Conservation (phyloP, 2,113 vertebrate species). For the Cinclus mexicanus region DNA sequence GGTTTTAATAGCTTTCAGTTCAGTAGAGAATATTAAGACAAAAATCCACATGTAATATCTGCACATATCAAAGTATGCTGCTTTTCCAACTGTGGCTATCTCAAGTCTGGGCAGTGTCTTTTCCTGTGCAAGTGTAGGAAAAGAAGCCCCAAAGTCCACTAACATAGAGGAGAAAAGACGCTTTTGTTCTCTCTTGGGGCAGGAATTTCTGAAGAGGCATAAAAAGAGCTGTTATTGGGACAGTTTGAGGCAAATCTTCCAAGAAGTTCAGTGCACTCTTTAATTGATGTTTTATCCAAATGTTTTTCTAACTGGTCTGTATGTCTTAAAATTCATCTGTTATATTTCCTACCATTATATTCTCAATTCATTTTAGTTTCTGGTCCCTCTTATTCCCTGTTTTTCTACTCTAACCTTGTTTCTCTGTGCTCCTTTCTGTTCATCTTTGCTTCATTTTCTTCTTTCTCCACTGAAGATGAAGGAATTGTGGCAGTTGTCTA, state of each 20-base stretch:
- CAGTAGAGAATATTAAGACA: not conserved
- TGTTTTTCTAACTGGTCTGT: not conserved
- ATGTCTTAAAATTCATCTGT: not conserved
- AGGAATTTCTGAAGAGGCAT: not conserved
- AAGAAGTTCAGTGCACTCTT: not conserved
- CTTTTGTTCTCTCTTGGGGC: not conserved
- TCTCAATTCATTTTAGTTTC: not conserved
- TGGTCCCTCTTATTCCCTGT: not conserved
- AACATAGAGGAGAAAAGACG: not conserved
- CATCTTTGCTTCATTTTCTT: not conserved
- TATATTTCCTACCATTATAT: not conserved
- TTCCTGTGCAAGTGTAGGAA: not conserved
- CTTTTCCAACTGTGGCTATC: rapidly evolving
- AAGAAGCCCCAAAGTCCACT: not conserved
- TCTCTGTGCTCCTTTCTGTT: not conserved
- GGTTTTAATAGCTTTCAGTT: not conserved
- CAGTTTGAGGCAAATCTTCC: not conserved
- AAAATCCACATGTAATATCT: not conserved
- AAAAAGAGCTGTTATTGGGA: not conserved
- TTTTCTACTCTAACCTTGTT: not conserved
- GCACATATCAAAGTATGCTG: not conserved
- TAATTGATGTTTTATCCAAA: rapidly evolving
- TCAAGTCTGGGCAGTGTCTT: not conserved
- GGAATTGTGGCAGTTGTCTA: not conserved
- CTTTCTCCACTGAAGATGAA: not conserved